Evolutionary conservation across 2,888 invertebrate species (phyloP), one percentile per base, ranked within the genome.

Genomic region (Allolobophora icterica): DNA sequence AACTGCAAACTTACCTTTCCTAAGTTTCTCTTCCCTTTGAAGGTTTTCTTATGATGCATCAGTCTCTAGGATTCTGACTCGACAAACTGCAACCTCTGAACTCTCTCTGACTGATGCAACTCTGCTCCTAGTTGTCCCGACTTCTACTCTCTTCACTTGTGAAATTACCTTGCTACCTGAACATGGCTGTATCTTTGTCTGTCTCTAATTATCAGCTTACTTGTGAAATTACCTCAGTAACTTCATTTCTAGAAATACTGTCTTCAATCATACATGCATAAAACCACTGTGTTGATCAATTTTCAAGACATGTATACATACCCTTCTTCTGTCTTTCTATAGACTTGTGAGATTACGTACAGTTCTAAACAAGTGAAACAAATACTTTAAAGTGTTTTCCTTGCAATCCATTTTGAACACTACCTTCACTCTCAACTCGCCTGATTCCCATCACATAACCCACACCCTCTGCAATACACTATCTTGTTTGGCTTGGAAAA

Each of bases 361-460:
- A 52, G 52, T 52, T 52, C 52, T 21, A 24, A 71, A 71, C 30
- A 71, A 71, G n/a, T 17, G 13, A 71, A 71, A n/a, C 71, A n/a
- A 71, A 71, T 71, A 71, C n/a, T 71, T n/a, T 71, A 11, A n/a
- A 71, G n/a, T n/a, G n/a, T 71, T 71, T 71, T 71, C 71, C 71
- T n/a, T 71, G 71, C 71, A n/a, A 71, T 30, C 71, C n/a, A 71
- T 71, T 71, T 71, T 58, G 58, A 58, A 30, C 58, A 30, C 58
- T 58, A 58, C 24, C 58, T 71, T n/a, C 71, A 71, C 71, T 71
- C 71, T 71, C 71, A 30, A 71, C 71, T n/a, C 2, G 17, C 52
- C 8, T 21, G 5, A 52, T 71, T n/a, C n/a, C n/a, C 30, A n/a
- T n/a, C 71, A n/a, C n/a, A n/a, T 71, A 71, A 71, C 71, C n/a